Evolutionary conservation across 2,113 vertebrate species (phyloP), one percentile per base, ranked within the genome.

Genomic region (Verasper variegatus): DNA sequence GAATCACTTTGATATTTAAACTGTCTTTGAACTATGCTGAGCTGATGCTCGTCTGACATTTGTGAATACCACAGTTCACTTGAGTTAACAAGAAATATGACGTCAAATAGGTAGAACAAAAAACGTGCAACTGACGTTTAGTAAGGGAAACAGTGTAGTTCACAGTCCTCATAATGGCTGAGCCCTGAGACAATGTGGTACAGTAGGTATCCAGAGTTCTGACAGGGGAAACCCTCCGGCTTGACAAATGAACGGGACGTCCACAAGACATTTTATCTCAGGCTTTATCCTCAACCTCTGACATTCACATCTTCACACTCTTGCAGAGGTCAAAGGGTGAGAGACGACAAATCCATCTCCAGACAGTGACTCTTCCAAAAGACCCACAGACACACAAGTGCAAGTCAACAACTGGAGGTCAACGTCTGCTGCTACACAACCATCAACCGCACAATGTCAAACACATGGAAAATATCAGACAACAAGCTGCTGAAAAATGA

Each of bases 191-290:
- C 35, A 37, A 37, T 15, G 49, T 21, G 58, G 37, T 40, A 31
- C 26, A 66, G 27, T 27, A 1, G 35, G 67, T 40, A 40, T 63
- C 63, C 65, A 63, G 13, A 14, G 45, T 26, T 63, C 62, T 52
- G 49, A 69, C 49, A 81, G 65, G 65, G 11, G 5, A 77, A 71
- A 37, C 23, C 24, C 20, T 61, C 20, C 23, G 55, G 9, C 27
- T 37, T 80, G 52, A 86, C 78, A 82, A 68, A 82, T 76, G 61
- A 70, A 60, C 76, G 77, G 5, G 14, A 64, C 0, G 0, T 55
- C 54, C 68, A 23, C 40, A 56, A 74, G 58, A 8, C 27, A 47
- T 31, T 59, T 59, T 2, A 17, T 66, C 23, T 63, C 51, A 58
- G 26, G 18, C 45, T 15, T 11, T 23, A 63, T 15, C 18, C 54